These are phyloP conservation scores for Lasioglossum leucozonium DNA, from an alignment of 2,888 invertebrate genomes.

Conservation along the genomic window DNA sequence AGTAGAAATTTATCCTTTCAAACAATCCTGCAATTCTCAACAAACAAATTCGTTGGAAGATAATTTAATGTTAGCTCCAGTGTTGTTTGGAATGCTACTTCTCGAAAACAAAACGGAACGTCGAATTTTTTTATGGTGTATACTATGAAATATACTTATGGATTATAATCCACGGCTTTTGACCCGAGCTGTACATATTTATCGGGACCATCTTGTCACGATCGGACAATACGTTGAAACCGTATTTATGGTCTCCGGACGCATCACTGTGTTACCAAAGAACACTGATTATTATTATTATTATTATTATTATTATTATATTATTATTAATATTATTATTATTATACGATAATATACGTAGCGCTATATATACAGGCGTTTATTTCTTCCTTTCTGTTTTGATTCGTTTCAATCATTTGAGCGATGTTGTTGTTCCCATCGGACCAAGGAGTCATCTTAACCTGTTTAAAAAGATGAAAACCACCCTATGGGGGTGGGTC, in stretches of 20 bases:
- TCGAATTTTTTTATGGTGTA: not conserved
- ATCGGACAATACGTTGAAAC: constrained; percentile 76
- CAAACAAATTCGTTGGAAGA: not conserved
- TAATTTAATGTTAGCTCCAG: not conserved
- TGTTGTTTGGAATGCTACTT: not conserved
- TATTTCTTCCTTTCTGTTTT: constrained; percentile 41
- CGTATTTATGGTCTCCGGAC: constrained; percentile 79
- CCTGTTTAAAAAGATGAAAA: constrained; percentile 1
- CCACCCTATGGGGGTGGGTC: constrained; percentile 9
- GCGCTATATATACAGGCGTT: constrained; percentile 57
- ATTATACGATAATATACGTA: constrained; percentile 64
- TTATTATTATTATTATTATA: constrained; percentile 1
- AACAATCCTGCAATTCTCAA: not conserved
- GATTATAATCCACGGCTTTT: constrained; percentile 25
- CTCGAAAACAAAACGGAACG: not conserved
- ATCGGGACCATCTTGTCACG: constrained; percentile 82
- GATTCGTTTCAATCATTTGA: not conserved
- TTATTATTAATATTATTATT: not conserved
- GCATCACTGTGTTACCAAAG: constrained; percentile 84
- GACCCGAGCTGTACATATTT: constrained; percentile 45
- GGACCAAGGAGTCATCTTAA: constrained; percentile 42
- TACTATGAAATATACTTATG: not conserved
- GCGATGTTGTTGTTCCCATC: constrained; percentile 31
- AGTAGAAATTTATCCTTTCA: not conserved
- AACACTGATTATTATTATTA: constrained; percentile 75